Base-by-base conservation (phyloP, 64 coral and sea anemone species). In the Montipora cactus region DNA sequence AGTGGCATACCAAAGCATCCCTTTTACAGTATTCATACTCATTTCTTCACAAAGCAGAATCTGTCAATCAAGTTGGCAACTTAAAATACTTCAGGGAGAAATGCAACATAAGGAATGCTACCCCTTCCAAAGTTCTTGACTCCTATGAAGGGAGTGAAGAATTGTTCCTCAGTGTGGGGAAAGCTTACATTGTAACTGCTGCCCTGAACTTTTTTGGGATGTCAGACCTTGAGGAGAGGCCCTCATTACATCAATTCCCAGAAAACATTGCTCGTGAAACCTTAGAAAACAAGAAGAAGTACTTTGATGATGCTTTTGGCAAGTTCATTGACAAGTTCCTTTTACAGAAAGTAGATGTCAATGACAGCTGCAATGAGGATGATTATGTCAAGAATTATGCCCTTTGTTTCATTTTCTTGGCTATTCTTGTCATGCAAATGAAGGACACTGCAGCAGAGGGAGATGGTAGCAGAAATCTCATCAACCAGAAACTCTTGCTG, bases 1-100 rank as follows among this genome's bases (percentile, higher is more conserved):
- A 89, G 90, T 96, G 95, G 90, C 95, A 96, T 74, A 79, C 86
- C 5, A 96, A 83, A 80, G 95, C 95, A 52, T 93, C 90, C 15
- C 7, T 96, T 37, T 72, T 92, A 23, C 85, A 92, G 12, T 96
- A 92, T 59, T 89, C 69, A 69, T 96, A 79, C 58, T 96, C 90
- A 78, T 91, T 92, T 85, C 89, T 95, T 7, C 19, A 95, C 94
- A 91, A 91, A 20, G 61, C 82, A 67, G 94, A 96, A 5, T 92
- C 86, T 48, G 90, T 89, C 3, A 89, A 84, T 79, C 66, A 92
- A 92, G 86, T 92, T 89, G 90, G 95, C 1, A 92, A 86, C 37
- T 66, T 96, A 2, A 96, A 96, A 59, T 89, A 89, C 53, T 57
- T 57, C 53, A 57, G 53, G 53, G 53, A 57, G 53, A 57, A 57